Conservation (phyloP, 1,140 invertebrate genomes). For the Ceratosolen solmsi region DNA sequence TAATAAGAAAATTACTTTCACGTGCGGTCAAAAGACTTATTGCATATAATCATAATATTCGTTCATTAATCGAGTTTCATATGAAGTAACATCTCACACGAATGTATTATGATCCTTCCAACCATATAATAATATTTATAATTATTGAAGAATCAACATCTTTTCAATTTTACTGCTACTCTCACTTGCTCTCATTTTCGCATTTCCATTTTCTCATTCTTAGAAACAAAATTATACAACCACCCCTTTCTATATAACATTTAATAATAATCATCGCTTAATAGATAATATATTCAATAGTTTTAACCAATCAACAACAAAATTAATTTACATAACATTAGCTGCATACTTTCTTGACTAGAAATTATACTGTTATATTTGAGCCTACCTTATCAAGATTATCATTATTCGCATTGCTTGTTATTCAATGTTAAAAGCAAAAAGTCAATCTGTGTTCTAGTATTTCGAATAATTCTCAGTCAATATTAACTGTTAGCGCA, state of each 20-base stretch:
- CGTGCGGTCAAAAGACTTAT: background rate
- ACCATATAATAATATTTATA: constrained; percentile 52
- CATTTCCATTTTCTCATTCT: background rate
- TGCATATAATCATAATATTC: background rate
- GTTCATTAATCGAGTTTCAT: background rate
- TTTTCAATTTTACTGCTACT: constrained; percentile 1
- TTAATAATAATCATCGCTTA: constrained; percentile 11
- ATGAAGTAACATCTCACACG: constrained; percentile 2
- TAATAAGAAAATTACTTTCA: constrained; percentile 59
- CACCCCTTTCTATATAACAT: background rate
- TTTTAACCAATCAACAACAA: constrained; percentile 29
- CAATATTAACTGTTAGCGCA: too few species aligned
- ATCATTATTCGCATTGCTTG: background rate
- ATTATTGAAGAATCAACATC: constrained; percentile 37
- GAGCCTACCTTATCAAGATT: background rate
- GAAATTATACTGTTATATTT: constrained; percentile 46
- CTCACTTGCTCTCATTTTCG: background rate
- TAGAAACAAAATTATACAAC: constrained; percentile 15
- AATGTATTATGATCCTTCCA: constrained; percentile 41
- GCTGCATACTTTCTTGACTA: constrained; percentile 37
- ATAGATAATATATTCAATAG: constrained; percentile 20
- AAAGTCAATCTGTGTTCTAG: too few species aligned
- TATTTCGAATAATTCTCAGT: too few species aligned
- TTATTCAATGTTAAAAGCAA: background rate
- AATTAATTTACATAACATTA: background rate